Evolutionary conservation across 2,888 invertebrate genomes (phyloP).

Genomic region (Tricholauxania praeusta): DNA sequence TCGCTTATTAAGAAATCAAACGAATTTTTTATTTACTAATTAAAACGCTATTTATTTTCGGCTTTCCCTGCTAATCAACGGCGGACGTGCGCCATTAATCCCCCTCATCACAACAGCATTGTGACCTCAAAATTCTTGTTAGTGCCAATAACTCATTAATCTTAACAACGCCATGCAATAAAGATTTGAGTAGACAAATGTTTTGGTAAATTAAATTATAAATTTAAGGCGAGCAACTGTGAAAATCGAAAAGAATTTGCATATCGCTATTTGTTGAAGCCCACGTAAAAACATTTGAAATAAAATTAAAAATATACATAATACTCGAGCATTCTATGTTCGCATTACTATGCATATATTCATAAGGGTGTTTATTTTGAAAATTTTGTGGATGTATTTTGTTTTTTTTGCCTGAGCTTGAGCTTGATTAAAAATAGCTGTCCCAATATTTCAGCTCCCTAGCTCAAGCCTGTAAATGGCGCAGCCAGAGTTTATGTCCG

Average conservation of each 20-base stretch:
- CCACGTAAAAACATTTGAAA: not conserved
- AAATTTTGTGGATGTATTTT: too few relatives aligned
- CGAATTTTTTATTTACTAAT: not conserved
- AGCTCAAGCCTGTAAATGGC: too few relatives aligned
- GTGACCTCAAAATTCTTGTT: slow-evolving; percentile 23
- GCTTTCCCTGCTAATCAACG: too few relatives aligned
- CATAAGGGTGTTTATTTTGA: too few relatives aligned
- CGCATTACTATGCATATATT: too few relatives aligned
- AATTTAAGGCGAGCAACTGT: slow-evolving; percentile 7
- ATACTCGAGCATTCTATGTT: too few relatives aligned
- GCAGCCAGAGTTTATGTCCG: too few relatives aligned
- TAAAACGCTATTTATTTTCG: slow-evolving; percentile 13
- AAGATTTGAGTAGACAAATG: slow-evolving; percentile 10
- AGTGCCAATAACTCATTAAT: slow-evolving; percentile 17
- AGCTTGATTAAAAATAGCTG: too few relatives aligned
- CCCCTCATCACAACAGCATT: not conserved
- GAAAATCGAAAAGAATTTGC: slow-evolving; percentile 15
- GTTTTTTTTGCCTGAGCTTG: too few relatives aligned
- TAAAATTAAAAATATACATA: too few relatives aligned
- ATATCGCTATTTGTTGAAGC: not conserved
- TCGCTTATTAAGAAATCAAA: not conserved
- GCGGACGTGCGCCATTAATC: not conserved
- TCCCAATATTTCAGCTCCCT: too few relatives aligned
- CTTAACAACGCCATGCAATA: not conserved
- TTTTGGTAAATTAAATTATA: not conserved